Conservation (phyloP, 2,888 invertebrate species). For the Aphelenchoides bicaudatus region DNA sequence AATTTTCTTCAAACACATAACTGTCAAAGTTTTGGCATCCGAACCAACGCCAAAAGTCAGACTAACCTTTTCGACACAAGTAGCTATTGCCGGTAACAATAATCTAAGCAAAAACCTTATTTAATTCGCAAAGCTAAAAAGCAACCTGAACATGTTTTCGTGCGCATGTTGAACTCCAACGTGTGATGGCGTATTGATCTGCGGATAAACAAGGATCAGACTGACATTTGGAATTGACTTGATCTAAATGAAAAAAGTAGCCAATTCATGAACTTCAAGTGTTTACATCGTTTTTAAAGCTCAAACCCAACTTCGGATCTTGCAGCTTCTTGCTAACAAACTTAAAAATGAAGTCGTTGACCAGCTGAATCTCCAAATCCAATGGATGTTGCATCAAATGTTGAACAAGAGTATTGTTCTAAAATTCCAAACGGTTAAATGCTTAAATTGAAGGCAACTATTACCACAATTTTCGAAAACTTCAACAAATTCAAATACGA, state of each 20-base stretch:
- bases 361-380: constrained; percentile 17
- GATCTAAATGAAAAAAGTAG: constrained; percentile 26
- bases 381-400: constrained; percentile 11
- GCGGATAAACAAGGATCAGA: constrained; percentile 47
- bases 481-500: constrained; percentile 43
- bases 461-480: constrained; percentile 39
- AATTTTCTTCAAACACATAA: constrained; percentile 27
- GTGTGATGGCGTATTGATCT: constrained; percentile 35
- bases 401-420: constrained; percentile 29
- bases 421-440: neutral
- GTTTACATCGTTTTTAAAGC: neutral
- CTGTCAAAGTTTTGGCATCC: constrained; percentile 14
- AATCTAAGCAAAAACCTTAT: constrained; percentile 21
- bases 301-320: constrained; percentile 20
- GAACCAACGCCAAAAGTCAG: constrained; percentile 7
- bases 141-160: constrained; percentile 24
- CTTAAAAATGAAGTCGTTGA: constrained; percentile 26
- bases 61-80: constrained; percentile 32
- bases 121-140: neutral
- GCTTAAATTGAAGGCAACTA: constrained; percentile 7
- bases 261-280: neutral
- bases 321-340: constrained; percentile 26
- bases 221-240: constrained; percentile 37
- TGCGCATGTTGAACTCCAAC: constrained; percentile 25
- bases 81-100: constrained; percentile 22